Evolutionary conservation across 2,888 invertebrate species (phyloP), one percentile per base, ranked within the genome.

Genomic region (Danaus chrysippus): DNA sequence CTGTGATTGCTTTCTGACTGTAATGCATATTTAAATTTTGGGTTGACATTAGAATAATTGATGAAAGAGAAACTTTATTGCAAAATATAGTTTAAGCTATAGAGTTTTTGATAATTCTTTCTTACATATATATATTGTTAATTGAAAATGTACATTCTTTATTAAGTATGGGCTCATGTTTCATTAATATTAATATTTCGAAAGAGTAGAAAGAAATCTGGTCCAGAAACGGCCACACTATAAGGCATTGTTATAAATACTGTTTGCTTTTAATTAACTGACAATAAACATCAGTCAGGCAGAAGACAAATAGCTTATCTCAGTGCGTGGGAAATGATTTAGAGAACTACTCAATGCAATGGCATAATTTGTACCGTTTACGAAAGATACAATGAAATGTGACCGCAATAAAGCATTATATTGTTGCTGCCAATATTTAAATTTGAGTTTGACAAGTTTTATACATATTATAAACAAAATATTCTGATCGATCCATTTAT

Each of bases 221-320:
- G 17, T 49, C 17, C 11, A 49, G 17, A 49, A 49, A 49, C 15
- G 13, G 46, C n/a, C 46, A 46, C 3, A 11, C 8, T 56, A 57
- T 15, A 23, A 19, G 34, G 17, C 3, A 42, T 19, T 59, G 34
- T n/a, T 52, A 57, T 46, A 67, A 54, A 57, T 57, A 46, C 78
- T 85, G 82, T 87, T 89, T 86, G 77, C 81, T 87, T 87, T 86
- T 89, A 87, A 88, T 88, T 87, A 86, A 74, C 81, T 80, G 83
- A 80, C 82, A 78, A 71, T 66, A 73, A 71, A 70, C 75, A 76
- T 79, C 74, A 75, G 74, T 65, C 67, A 62, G 55, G 61, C 65
- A 57, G 54, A 65, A 70, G 70, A 71, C 69, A 69, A 70, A 72
- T 69, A 65, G 74, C 71, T 71, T 67, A 49, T 73, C 70, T 72